Evolutionary conservation across 2,888 invertebrate genomes (phyloP), one percentile per base, ranked within the genome.

Genomic region (Polydrusus cervinus): DNA sequence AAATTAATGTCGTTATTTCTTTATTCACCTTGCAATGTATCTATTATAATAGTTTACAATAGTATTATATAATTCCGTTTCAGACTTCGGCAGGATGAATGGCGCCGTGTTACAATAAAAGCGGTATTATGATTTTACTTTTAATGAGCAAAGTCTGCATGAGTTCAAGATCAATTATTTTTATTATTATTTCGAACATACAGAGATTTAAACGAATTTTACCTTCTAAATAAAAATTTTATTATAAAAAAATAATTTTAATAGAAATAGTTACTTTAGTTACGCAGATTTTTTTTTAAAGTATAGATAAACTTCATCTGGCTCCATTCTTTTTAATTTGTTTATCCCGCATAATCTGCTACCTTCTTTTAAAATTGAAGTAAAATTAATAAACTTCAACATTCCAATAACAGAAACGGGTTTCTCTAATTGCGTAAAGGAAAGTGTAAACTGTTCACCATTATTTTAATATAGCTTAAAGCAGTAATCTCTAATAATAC

Each of bases 91-190:
- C 10, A 51, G 11, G 51, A 51, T 51, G 20, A 51, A 20, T n/a
- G 51, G 20, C 51, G 51, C 51, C 51, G 16, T 20, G 6, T 20
- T 51, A 20, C 51, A 51, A 51, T 51, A 51, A 51, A 51, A 20
- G 9, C 18, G n/a, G n/a, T 10, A 20, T 51, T 51, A 51, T 49
- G 47, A 9, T 16, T 16, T 49, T 1, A 20, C 47, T 16, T 47
- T 14, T 14, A 47, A 16, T 16, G 16, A 47, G 47, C 16, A 47
- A 14, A 16, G 47, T 43, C n/a, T 43, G 43, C 43, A 47, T 47
- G 1, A 47, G 16, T 47, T 14, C n/a, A 14, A 16, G 9, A 9
- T 9, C 16, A 9, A 47, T n/a, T n/a, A 43, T n/a, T n/a, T 13
- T 13, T 43, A 47, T 43, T n/a, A 43, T 43, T n/a, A 43, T 13